These are phyloP conservation scores for Cynocephalus volans DNA, from an alignment of 2,113 vertebrate species.

Conservation along the genomic window DNA sequence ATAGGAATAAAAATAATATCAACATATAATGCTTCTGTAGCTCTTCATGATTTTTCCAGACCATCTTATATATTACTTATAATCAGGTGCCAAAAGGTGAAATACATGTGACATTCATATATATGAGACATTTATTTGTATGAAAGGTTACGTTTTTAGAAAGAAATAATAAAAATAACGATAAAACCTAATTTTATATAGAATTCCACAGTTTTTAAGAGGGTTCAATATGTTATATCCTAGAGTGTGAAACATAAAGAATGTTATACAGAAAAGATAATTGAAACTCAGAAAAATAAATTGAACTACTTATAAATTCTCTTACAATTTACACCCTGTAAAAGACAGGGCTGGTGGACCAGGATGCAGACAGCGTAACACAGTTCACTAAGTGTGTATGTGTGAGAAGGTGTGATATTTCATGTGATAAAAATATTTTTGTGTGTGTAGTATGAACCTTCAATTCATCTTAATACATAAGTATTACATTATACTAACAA, in stretches of 20 bases:
- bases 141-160: no score
- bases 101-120: no score
- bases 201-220: background rate
- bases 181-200: background rate
- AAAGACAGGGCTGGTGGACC: accelerated
- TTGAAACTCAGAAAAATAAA: background rate
- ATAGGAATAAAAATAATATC: no score
- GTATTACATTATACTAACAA: background rate
- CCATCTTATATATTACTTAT: no score
- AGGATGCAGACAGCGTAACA: background rate
- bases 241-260: background rate
- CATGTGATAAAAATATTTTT: background rate
- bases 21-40: no score
- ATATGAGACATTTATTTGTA: no score
- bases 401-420: background rate
- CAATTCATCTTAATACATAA: background rate
- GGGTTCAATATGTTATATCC: background rate
- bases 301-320: no score
- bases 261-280: background rate
- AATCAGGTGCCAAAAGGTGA: no score
- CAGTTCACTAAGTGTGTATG: background rate
- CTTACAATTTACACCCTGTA: background rate
- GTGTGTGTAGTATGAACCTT: background rate
- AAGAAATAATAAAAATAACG: no score
- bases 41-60: no score